Conservation (phyloP, 2,113 vertebrate genomes). For the Coracopsis vasa region DNA sequence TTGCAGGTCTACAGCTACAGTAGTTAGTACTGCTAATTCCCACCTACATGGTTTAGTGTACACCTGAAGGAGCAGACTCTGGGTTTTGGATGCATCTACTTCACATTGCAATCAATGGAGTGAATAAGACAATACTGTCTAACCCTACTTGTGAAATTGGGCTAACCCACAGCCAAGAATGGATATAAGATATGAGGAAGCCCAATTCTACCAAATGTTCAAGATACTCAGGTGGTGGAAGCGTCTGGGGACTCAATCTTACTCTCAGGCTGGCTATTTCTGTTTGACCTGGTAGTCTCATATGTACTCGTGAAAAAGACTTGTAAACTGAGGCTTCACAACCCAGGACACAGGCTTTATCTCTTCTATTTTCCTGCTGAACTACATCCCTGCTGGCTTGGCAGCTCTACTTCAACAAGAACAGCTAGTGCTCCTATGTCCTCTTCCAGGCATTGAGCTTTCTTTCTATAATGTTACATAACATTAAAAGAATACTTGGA, state of each 20-base stretch:
- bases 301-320: not conserved
- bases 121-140: not conserved
- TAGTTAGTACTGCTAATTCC: not conserved
- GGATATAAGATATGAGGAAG: not conserved
- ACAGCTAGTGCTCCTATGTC: fast-evolving
- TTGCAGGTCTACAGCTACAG: not conserved
- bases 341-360: not conserved
- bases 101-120: not conserved
- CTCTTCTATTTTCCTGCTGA: not conserved
- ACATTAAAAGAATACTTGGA: not conserved
- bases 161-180: not conserved
- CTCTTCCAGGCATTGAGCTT: not conserved
- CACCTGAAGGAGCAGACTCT: not conserved
- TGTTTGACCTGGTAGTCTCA: not conserved
- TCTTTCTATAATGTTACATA: not conserved
- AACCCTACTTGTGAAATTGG: not conserved
- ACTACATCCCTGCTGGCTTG: not conserved
- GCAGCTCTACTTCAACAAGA: not conserved
- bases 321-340: not conserved
- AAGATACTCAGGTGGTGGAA: not conserved
- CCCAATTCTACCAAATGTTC: not conserved
- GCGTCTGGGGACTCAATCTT: not conserved
- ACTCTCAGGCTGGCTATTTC: not conserved
- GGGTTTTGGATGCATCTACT: too few species aligned
- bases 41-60: not conserved